phyloP scores from a whole-genome alignment of 2,113 vertebrate species.

The Chamaetylas fuelleborni region DNA sequence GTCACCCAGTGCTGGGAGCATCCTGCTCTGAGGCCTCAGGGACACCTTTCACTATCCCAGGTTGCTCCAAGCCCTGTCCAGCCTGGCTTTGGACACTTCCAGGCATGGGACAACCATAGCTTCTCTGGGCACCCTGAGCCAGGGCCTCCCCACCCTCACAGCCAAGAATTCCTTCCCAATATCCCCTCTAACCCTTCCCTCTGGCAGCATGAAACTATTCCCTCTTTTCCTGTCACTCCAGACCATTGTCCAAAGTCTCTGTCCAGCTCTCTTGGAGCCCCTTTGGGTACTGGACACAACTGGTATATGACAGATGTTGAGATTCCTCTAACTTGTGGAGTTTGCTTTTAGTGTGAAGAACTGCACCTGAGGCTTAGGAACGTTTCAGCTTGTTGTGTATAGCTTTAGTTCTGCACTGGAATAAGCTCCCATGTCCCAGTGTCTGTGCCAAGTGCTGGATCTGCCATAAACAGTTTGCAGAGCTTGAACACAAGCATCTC shows the following conservation, averaged over 20 bases:
- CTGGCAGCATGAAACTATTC: not conserved
- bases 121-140: not conserved
- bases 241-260: not conserved
- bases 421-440: not conserved
- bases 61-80: fast-evolving
- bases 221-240: not conserved
- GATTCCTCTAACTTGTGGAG: not conserved
- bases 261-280: not conserved
- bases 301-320: not conserved
- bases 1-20: not conserved
- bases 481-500: not conserved
- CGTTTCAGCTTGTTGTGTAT: not conserved
- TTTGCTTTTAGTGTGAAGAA: not conserved
- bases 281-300: not conserved
- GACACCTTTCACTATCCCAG: not conserved
- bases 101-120: not conserved
- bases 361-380: not conserved
- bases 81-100: fast-evolving
- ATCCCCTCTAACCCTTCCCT: not conserved
- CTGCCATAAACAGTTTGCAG: not conserved
- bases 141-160: fast-evolving
- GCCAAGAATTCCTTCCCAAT: not conserved
- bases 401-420: not conserved
- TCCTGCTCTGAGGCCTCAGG: not conserved
- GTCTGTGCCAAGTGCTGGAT: not conserved